These are phyloP conservation scores for Caenorhabditis brenneri DNA, from an alignment of 1,140 invertebrate species.

Conservation along the genomic window DNA sequence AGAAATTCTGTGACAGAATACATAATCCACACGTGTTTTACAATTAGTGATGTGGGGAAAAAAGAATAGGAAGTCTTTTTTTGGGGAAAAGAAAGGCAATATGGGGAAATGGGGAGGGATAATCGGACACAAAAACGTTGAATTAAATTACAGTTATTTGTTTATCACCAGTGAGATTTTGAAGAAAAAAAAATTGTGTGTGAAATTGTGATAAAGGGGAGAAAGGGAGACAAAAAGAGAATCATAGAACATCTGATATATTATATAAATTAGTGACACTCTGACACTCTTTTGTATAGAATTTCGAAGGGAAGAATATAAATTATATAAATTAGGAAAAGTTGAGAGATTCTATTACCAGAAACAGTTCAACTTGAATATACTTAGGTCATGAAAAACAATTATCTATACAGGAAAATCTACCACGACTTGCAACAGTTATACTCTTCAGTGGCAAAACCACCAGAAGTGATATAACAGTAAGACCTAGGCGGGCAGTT, in stretches of 20 bases:
- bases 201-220: background rate
- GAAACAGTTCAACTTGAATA: background rate
- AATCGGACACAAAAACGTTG: background rate
- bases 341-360: constrained; percentile 36
- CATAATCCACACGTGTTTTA: constrained; percentile 26
- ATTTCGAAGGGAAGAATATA: background rate
- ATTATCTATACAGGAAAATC: background rate
- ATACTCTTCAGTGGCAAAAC: constrained; percentile 67
- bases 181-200: background rate
- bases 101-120: background rate
- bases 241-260: constrained; percentile 9
- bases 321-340: background rate
- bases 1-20: constrained; percentile 30
- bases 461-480: constrained; percentile 67
- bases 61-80: background rate
- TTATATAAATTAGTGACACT: constrained; percentile 32
- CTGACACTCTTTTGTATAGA: constrained; percentile 19
- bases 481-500: constrained; percentile 69
- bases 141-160: constrained; percentile 26
- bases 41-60: constrained; percentile 18
- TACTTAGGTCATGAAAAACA: background rate
- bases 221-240: background rate
- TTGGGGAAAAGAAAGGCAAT: background rate
- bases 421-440: constrained; percentile 68
- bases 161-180: constrained; percentile 39